A percentile compares a stretch with the other conserved stretches of the same genome.
These are phyloP conservation scores for Laticauda colubrina DNA, from an alignment of 2,113 vertebrate species.

Conservation along the genomic window DNA sequence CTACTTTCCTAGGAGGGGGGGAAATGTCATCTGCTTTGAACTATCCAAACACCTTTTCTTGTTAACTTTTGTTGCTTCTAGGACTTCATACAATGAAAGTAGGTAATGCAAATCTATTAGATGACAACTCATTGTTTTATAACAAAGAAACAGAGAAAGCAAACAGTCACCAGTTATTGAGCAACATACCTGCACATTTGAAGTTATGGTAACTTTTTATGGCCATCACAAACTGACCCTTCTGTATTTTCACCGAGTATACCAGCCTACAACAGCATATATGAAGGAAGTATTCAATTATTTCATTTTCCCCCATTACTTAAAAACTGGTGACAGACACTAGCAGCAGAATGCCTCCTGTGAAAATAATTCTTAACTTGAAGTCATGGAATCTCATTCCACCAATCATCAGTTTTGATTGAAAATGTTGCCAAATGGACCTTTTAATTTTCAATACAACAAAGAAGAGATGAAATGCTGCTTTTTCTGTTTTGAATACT, in stretches of 20 bases:
- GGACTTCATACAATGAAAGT: conserved; percentile 47
- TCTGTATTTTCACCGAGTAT: not conserved
- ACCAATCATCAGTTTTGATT: conserved; percentile 55
- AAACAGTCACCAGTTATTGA: conserved; percentile 46
- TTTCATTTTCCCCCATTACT: conserved; percentile 48
- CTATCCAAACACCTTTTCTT: conserved; percentile 45
- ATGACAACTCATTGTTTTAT: conserved; percentile 43
- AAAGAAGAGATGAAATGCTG: conserved; percentile 66
- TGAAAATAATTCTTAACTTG: conserved; percentile 53
- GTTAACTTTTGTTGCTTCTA: conserved; percentile 43
- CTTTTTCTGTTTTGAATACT: conserved; percentile 62
- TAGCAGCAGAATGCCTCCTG: conserved; percentile 56
- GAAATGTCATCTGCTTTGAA: conserved; percentile 39
- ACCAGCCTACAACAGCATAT: conserved; percentile 39
- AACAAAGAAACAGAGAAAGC: conserved; percentile 59
- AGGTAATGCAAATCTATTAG: conserved; percentile 38
- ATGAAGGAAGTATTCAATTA: conserved; percentile 55
- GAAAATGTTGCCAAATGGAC: conserved; percentile 72
- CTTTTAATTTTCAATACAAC: conserved; percentile 58
- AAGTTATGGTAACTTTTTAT: conserved; percentile 44
- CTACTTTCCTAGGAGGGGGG: conserved; percentile 39
- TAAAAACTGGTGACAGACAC: conserved; percentile 58
- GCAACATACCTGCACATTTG: conserved; percentile 53
- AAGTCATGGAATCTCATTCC: conserved; percentile 58
- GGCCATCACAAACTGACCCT: conserved; percentile 51